Conservation (phyloP, 2,113 vertebrate genomes). For the Ondatra zibethicus region DNA sequence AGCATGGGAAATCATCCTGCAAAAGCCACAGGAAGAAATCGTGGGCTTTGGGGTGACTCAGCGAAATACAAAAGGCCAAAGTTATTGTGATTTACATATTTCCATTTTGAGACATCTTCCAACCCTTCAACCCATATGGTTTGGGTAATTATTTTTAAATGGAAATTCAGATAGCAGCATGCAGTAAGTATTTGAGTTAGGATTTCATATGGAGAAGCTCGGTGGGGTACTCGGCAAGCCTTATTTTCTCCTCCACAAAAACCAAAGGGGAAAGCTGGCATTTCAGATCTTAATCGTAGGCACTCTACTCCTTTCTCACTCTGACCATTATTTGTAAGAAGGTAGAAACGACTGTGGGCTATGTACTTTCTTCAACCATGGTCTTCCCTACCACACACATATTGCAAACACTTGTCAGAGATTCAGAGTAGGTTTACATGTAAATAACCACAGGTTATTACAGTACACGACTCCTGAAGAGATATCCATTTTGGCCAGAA, state of each 20-base stretch:
- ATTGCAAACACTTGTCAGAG: neutral
- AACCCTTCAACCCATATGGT: slow-evolving; percentile 65
- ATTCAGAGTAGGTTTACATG: neutral
- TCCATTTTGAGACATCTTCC: slow-evolving; percentile 53
- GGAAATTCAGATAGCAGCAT: slow-evolving; percentile 75
- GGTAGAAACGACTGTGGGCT: neutral
- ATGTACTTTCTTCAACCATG: neutral
- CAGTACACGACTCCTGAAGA: neutral
- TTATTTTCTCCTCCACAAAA: slow-evolving; percentile 48
- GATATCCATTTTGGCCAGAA: neutral
- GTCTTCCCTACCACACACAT: neutral
- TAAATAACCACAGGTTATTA: neutral
- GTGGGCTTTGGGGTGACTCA: neutral
- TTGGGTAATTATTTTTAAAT: slow-evolving; percentile 79
- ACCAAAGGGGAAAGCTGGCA: slow-evolving; percentile 44
- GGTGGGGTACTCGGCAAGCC: slow-evolving; percentile 46
- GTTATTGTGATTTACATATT: slow-evolving; percentile 65
- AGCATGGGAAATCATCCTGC: neutral
- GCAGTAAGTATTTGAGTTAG: slow-evolving; percentile 71
- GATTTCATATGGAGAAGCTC: slow-evolving; percentile 71
- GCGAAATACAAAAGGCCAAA: slow-evolving; percentile 68
- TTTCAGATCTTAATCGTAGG: slow-evolving; percentile 55
- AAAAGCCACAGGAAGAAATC: slow-evolving; percentile 30
- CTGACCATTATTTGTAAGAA: slow-evolving; percentile 23
- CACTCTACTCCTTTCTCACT: neutral